Percentiles rank a stretch among this genome's conserved stretches.
phyloP scores from a whole-genome alignment of 2,888 invertebrate species.

The Axea sp. region DNA sequence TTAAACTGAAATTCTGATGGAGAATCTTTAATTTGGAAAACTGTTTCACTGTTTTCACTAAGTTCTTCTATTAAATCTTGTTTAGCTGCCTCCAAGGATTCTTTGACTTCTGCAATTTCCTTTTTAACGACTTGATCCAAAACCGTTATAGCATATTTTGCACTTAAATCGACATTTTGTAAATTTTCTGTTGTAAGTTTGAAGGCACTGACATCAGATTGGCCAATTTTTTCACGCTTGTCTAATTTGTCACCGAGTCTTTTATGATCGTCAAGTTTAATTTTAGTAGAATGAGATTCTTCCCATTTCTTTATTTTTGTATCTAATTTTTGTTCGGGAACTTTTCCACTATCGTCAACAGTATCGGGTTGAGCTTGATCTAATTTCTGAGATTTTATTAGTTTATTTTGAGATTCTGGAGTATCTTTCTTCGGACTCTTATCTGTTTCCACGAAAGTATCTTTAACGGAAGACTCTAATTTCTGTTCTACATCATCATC shows the following conservation, averaged over 20 bases:
- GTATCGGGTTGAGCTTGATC: slow-evolving; percentile 23
- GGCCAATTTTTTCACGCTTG: slow-evolving; percentile 69
- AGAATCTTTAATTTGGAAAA: slow-evolving; percentile 82
- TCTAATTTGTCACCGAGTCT: slow-evolving; percentile 68
- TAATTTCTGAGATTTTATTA: neutral
- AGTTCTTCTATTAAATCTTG: slow-evolving; percentile 86
- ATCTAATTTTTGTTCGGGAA: slow-evolving; percentile 79
- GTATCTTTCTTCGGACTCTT: slow-evolving; percentile 30
- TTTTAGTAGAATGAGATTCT: slow-evolving; percentile 20
- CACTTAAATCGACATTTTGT: slow-evolving; percentile 74
- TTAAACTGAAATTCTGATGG: slow-evolving; percentile 88
- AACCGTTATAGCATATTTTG: slow-evolving; percentile 75
- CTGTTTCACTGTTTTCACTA: slow-evolving; percentile 82
- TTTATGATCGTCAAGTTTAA: slow-evolving; percentile 69
- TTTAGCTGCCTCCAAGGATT: slow-evolving; percentile 86
- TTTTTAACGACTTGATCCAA: slow-evolving; percentile 82
- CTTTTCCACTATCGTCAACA: slow-evolving; percentile 51
- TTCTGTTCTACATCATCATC: slow-evolving; percentile 40
- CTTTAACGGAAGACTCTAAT: slow-evolving; percentile 41
- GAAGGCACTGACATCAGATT: slow-evolving; percentile 79
- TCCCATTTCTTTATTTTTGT: slow-evolving; percentile 76
- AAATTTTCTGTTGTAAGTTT: slow-evolving; percentile 78
- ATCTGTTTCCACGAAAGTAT: slow-evolving; percentile 28
- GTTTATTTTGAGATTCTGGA: slow-evolving; percentile 27
- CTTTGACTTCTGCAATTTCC: slow-evolving; percentile 86